Evolutionary conservation across 2,888 invertebrate species (phyloP), one percentile per base, ranked within the genome.

Genomic region (Gnatocerus cornutus): DNA sequence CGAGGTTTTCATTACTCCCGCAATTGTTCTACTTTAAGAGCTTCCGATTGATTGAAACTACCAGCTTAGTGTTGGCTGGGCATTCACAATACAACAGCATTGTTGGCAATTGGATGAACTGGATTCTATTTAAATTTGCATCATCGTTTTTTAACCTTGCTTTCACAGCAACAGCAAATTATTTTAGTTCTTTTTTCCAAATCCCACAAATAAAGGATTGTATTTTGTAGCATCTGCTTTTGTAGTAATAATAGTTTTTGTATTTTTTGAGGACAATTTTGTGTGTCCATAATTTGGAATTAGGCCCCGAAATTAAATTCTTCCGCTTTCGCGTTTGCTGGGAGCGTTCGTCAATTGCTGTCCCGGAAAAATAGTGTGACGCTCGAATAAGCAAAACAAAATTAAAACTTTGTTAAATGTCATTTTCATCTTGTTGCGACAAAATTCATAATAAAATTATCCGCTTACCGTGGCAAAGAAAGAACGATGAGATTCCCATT

Each of bases 21-120:
- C 65, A 65, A 69, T 65, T 65, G 65, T 69, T 66, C 39, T 48
- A 33, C 48, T 69, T 59, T 59, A 69, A 65, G 56, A 55, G 65
- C 53, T 43, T 46, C 43, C 63, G 50, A 69, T 69, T 69, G 69
- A 69, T 73, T 71, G 71, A 67, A 72, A 73, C 62, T 69, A 55
- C 68, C 59, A 46, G 68, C 64, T 69, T 71, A 69, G 48, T 50
- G 45, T 29, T 30, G 21, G 64, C 12, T 10, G 43, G 16, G 46
- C 13, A 21, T 30, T 5, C 16, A 48, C 61, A 46, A 48, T 45
- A 27, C 10, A 59, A 29, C 45, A 48, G 39, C 41, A 21, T 16
- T 53, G 33, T 46, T 45, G 55, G 68, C 16, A 68, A 62, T 46
- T 58, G 58, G 43, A 59, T 30, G 53, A 61, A 21, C 61, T 68